Conservation (phyloP, 1,140 invertebrate genomes). For the Meloidogyne floridensis region DNA sequence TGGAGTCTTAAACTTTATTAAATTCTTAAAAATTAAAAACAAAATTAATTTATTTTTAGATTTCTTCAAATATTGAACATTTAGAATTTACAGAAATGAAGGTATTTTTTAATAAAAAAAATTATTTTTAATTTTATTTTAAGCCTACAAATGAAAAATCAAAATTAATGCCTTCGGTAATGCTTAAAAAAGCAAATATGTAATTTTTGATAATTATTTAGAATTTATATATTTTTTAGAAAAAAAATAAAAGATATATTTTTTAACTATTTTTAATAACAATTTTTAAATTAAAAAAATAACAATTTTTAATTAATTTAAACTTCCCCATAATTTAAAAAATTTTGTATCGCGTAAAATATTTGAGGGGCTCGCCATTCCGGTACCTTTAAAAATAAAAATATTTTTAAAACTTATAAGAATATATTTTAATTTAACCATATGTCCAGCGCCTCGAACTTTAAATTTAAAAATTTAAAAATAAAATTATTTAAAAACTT, state of each 20-base stretch:
- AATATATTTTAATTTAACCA: slow-evolving; percentile 66
- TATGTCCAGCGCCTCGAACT: slow-evolving; percentile 67
- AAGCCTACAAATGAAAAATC: background rate
- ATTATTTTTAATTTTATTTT: background rate
- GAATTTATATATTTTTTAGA: background rate
- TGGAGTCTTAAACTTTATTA: no score
- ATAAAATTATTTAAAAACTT: slow-evolving; percentile 9
- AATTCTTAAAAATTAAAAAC: no score
- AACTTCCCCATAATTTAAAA: slow-evolving; percentile 47
- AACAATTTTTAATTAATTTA: background rate
- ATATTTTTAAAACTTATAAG: background rate
- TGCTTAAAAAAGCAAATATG: background rate
- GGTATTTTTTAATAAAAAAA: background rate
- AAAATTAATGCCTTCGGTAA: slow-evolving; percentile 7
- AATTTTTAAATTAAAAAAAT: no score
- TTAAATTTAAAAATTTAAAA: background rate
- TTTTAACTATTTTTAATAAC: no score
- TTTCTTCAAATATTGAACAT: slow-evolving; percentile 8
- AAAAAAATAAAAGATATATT: slow-evolving; percentile 8
- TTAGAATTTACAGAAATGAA: background rate
- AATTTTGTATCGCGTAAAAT: slow-evolving; percentile 66
- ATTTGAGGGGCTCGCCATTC: slow-evolving; percentile 69
- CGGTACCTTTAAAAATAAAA: slow-evolving; percentile 53
- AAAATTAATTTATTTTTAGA: background rate
- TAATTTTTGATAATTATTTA: background rate